phyloP scores from a whole-genome alignment of 1,140 invertebrate species.

The Oryctes rhinoceros region DNA sequence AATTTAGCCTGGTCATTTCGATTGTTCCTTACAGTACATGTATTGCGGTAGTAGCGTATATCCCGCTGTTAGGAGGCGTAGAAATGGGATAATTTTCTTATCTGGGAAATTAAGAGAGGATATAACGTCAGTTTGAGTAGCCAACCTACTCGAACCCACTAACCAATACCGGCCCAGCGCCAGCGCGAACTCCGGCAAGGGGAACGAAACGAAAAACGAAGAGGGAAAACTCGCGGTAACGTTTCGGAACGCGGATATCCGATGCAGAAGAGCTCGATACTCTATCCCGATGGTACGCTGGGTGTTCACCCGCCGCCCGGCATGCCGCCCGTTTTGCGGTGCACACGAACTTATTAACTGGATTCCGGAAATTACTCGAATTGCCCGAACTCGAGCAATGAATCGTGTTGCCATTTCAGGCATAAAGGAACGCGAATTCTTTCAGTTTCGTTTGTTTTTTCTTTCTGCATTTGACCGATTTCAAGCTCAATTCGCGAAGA shows the following conservation, averaged over 20 bases:
- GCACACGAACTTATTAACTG: slow-evolving; percentile 11
- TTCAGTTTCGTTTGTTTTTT: too few relatives aligned
- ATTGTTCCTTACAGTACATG: too few relatives aligned
- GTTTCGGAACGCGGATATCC: background rate
- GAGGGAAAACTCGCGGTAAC: background rate
- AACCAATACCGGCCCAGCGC: too few relatives aligned
- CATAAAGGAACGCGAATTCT: too few relatives aligned
- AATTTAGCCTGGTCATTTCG: too few relatives aligned
- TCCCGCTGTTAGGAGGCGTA: background rate
- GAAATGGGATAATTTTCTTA: slow-evolving; percentile 10
- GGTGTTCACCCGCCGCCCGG: background rate
- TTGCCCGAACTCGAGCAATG: background rate
- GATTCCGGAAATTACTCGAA: slow-evolving; percentile 19
- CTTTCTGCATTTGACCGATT: too few relatives aligned
- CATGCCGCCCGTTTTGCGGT: background rate
- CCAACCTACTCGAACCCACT: too few relatives aligned
- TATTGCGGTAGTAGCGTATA: background rate
- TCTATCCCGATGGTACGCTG: background rate
- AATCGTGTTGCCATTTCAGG: too few relatives aligned
- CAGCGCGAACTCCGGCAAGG: too few relatives aligned
- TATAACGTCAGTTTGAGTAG: background rate
- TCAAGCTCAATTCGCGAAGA: too few relatives aligned
- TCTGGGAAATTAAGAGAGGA: background rate
- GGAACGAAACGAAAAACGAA: background rate
- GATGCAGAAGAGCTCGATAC: background rate